A percentile compares a stretch with the other conserved stretches of the same genome.
phyloP scores from a whole-genome alignment of 2,888 invertebrate species.

The Ecliptopera silaceata region DNA sequence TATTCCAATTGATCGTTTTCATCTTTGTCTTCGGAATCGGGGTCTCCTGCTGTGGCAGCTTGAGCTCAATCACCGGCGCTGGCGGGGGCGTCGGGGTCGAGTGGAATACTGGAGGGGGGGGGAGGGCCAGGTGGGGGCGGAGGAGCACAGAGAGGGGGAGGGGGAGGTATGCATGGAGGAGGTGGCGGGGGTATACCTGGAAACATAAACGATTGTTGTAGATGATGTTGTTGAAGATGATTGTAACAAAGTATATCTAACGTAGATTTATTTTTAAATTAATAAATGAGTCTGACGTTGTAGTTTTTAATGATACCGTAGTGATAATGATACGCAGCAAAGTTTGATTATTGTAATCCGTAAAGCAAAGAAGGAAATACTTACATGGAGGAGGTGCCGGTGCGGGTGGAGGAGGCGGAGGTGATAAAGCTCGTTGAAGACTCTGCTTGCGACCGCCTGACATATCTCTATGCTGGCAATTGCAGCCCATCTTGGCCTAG shows the following conservation, averaged over 20 bases:
- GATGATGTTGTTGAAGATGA: too few relatives aligned
- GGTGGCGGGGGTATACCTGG: slow-evolving; percentile 51
- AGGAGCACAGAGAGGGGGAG: slow-evolving; percentile 52
- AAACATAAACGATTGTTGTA: background rate
- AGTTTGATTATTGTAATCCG: too few relatives aligned
- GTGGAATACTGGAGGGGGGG: slow-evolving; percentile 66
- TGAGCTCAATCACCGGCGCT: slow-evolving; percentile 64
- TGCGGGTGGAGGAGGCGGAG: slow-evolving; percentile 79
- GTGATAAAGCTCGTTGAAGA: slow-evolving; percentile 73
- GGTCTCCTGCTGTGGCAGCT: slow-evolving; percentile 94
- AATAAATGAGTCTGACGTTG: too few relatives aligned
- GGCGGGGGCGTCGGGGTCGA: slow-evolving; percentile 68
- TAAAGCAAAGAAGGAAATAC: slow-evolving; percentile 9
- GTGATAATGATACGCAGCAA: too few relatives aligned
- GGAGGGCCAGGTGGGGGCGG: slow-evolving; percentile 72
- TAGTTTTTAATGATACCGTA: too few relatives aligned
- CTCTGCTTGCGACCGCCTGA: slow-evolving; percentile 86
- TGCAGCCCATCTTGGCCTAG: slow-evolving; percentile 83
- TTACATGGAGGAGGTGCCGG: slow-evolving; percentile 47
- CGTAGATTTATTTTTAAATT: too few relatives aligned
- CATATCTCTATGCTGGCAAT: slow-evolving; percentile 84
- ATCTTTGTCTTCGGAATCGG: slow-evolving; percentile 97
- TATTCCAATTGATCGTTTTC: slow-evolving; percentile 99
- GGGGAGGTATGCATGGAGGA: slow-evolving; percentile 58
- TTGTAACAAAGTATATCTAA: too few relatives aligned